Base-by-base conservation (phyloP, 2,888 invertebrate genomes). In the Cyrtodaria siliqua region DNA sequence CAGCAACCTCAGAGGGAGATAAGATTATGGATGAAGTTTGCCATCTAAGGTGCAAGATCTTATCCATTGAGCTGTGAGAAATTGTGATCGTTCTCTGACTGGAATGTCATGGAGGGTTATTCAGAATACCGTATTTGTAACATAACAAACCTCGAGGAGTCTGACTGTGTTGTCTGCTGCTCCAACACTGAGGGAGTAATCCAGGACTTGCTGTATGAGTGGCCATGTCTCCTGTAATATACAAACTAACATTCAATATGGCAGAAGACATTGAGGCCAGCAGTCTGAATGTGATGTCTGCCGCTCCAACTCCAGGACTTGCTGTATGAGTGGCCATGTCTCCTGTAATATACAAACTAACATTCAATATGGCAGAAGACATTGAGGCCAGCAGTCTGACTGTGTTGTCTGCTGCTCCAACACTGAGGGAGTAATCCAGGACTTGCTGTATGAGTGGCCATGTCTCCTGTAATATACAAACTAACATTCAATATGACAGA, bases 151-250 rank as follows among this genome's bases (percentile, higher is more conserved):
- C 82, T 86, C 83, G 18, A 87, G 71, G 16, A 84, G 38, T 8
- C 67, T 59, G 9, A 75, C 67, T 8, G 77, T 69, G 9, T 59
- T 55, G 12, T 70, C 57, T 16, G 66, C 61, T 14, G 59, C 66
- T 18, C 59, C 42, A 8, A 56, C 40, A 4, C 52, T 62, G 14
- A 83, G 70, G 18, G 52, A 59, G 42, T 75, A 76, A n/a, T 85
- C 76, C 26, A 86, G 71, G 16, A 83, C 74, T 14, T 83, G 42
- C 67, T 79, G 61, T 66, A 85, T 78, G 2, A 87, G 47, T 3
- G 86, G 83, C 79, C 84, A 84, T 14, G 73, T 70, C 27, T 83
- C 84, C 85, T 86, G 82, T 16, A 79, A 70, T 18, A 55, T 23
- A 47, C 9, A 4, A 47, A 47, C 16, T n/a, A 1, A 60, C 4